Evolutionary conservation across 2,113 vertebrate genomes (phyloP).

Genomic region (Lepus timidus): DNA sequence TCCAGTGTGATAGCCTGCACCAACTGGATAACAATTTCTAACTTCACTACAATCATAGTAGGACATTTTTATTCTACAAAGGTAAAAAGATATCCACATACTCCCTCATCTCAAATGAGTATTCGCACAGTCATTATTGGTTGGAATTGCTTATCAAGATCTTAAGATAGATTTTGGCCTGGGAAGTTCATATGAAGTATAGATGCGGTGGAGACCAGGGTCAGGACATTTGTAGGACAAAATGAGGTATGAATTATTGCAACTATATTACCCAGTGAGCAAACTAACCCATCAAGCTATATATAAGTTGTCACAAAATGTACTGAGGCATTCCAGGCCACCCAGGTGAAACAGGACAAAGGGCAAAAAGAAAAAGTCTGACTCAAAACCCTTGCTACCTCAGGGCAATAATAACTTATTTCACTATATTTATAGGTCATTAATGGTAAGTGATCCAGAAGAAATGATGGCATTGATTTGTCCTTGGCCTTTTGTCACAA

Average conservation of each 20-base stretch:
- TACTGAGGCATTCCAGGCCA: constrained; percentile 69
- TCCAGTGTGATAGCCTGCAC: constrained; percentile 48
- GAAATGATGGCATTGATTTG: constrained; percentile 25
- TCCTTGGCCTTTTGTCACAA: constrained; percentile 64
- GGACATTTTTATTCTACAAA: constrained; percentile 39
- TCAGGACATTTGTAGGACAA: constrained; percentile 80
- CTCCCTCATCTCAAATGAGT: background rate
- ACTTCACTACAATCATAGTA: constrained; percentile 44
- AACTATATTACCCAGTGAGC: constrained; percentile 54
- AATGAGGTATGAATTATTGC: constrained; percentile 64
- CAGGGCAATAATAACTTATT: constrained; percentile 74
- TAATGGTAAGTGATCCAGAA: constrained; percentile 63
- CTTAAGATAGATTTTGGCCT: constrained; percentile 23
- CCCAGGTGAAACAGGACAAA: constrained; percentile 66
- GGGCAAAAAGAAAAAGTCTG: constrained; percentile 64
- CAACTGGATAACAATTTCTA: constrained; percentile 30
- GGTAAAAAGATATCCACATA: background rate
- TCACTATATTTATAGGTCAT: constrained; percentile 67
- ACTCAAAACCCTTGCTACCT: constrained; percentile 67
- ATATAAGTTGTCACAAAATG: constrained; percentile 81
- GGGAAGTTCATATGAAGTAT: constrained; percentile 28
- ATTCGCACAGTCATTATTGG: constrained; percentile 13
- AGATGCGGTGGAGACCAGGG: background rate
- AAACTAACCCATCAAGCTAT: constrained; percentile 79
- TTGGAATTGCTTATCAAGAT: background rate